Conservation (phyloP, 2,888 invertebrate genomes). For the Orthosia cruda region DNA sequence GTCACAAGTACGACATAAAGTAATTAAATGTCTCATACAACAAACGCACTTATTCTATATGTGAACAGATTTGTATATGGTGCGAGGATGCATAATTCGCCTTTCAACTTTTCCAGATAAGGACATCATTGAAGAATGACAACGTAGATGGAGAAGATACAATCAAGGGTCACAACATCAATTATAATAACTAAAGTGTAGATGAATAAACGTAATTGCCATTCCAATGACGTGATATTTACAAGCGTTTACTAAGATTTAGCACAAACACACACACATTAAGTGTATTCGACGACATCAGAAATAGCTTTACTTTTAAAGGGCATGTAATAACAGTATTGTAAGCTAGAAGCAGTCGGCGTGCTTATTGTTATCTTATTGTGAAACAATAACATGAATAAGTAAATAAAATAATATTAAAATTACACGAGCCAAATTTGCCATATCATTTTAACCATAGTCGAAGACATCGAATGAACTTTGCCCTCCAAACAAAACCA, state of each 20-base stretch:
- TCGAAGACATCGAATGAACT: slow-evolving; percentile 16
- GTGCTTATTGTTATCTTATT: background rate
- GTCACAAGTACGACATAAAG: slow-evolving; percentile 28
- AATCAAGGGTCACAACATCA: slow-evolving; percentile 63
- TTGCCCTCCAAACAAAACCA: slow-evolving; percentile 15
- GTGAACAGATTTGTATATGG: slow-evolving; percentile 55
- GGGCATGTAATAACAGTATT: slow-evolving; percentile 75
- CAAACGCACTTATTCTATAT: slow-evolving; percentile 38
- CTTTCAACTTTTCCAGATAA: slow-evolving; percentile 60
- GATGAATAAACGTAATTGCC: slow-evolving; percentile 77
- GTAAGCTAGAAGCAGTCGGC: slow-evolving; percentile 49
- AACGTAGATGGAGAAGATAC: slow-evolving; percentile 55
- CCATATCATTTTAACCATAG: background rate
- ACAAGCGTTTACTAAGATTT: slow-evolving; percentile 78
- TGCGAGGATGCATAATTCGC: slow-evolving; percentile 57
- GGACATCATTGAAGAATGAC: slow-evolving; percentile 57
- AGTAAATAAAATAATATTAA: slow-evolving; percentile 14
- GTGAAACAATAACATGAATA: background rate
- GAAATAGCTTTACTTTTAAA: slow-evolving; percentile 83
- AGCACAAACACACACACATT: slow-evolving; percentile 80
- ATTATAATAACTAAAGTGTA: slow-evolving; percentile 70
- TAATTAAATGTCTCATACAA: slow-evolving; percentile 42
- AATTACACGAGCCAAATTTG: slow-evolving; percentile 10
- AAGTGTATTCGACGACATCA: slow-evolving; percentile 80
- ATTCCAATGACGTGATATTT: slow-evolving; percentile 81